Base-by-base conservation (phyloP, 2,113 vertebrate species). In the Gopherus flavomarginatus region DNA sequence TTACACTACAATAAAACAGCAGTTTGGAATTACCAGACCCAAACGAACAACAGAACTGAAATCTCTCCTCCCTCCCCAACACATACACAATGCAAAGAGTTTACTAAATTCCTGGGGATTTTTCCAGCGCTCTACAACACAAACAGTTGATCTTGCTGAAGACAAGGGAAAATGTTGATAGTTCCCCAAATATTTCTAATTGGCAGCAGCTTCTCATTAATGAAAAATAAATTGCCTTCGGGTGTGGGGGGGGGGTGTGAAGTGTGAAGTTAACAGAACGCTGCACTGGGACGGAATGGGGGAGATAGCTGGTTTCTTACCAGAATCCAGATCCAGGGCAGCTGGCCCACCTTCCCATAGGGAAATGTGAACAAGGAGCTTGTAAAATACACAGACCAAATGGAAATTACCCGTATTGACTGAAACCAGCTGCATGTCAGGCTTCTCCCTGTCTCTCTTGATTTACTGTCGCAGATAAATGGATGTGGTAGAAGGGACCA, bases 401-500 rank as follows among this genome's bases (percentile, higher is more conserved):
- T 98, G 98, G 97, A 98, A 98, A 97, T 98, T 98, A 98, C 98
- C 98, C 96, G 86, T 96, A 90, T 90, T 98, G 98, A 98, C 98
- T 98, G 98, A 98, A 99, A 98, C 98, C 99, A 99, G 99, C 99
- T 99, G 98, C 97, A 97, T 42, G 94, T 98, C 95, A 94, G 94
- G 86, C 94, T 93, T 97, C 95, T 98, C 82, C 12, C 83, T 96
- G 94, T 97, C 96, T 96, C 90, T 97, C 95, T 95, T 97, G 96
- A 97, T 98, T 98, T 98, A 93, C 96, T 96, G 87, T 97, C 96
- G 96, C 97, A 96, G 97, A 97, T 98, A 97, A 98, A 98, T 97
- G 98, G 95, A 97, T 88, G 84, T 94, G 90, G 91, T 94, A 93
- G 92, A 97, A 94, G 90, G 92, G 86, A 93, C 80, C 86, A 75